Evolutionary conservation across 1,140 invertebrate genomes (phyloP).

Genomic region (Archegozetes longisetosus): DNA sequence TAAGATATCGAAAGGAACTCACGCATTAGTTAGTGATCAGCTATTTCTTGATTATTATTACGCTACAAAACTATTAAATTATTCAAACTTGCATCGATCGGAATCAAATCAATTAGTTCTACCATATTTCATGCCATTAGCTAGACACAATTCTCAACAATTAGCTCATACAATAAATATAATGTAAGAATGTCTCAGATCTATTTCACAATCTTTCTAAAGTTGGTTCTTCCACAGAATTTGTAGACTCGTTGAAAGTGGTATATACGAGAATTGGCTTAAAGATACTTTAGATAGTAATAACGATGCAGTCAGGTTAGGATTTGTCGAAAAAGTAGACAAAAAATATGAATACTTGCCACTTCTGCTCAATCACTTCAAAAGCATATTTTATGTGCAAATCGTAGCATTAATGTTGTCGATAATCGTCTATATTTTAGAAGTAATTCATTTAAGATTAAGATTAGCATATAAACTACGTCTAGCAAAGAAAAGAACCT

Average conservation of each 20-base stretch:
- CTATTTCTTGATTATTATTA: neutral
- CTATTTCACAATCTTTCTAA: no score
- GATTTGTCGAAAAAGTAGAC: neutral
- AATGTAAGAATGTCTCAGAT: no score
- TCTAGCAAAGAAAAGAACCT: no score
- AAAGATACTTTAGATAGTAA: neutral
- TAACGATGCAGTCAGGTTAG: neutral
- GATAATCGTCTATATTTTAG: no score
- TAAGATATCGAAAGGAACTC: neutral
- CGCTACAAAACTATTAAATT: neutral
- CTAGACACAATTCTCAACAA: neutral
- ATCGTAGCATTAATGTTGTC: neutral
- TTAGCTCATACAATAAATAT: neutral
- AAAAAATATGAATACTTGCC: neutral
- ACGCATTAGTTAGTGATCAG: neutral
- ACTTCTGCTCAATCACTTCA: neutral
- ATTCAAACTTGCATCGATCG: neutral
- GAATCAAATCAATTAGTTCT: neutral
- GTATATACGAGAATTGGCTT: constrained; percentile 7
- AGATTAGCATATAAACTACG: no score
- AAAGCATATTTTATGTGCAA: neutral
- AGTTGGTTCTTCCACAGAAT: no score
- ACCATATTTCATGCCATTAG: constrained; percentile 6
- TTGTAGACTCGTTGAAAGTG: neutral
- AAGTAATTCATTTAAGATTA: no score